phyloP scores from a whole-genome alignment of 1,140 invertebrate species.

The Leucophenga varia region DNA sequence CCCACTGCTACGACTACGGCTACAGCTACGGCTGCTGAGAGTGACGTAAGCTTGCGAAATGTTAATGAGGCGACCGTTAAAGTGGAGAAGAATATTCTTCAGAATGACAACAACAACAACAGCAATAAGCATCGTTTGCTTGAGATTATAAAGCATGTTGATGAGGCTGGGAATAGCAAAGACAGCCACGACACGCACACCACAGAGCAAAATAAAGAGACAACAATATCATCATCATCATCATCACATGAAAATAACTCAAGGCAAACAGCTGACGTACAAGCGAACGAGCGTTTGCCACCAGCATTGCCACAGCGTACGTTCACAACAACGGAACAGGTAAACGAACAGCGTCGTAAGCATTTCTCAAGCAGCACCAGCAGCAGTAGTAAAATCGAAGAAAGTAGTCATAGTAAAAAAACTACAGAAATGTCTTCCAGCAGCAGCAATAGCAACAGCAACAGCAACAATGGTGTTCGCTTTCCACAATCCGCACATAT shows the following conservation, averaged over 20 bases:
- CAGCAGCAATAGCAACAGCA: constrained; percentile 1
- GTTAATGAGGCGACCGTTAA: constrained; percentile 15
- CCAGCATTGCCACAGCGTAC: constrained; percentile 12
- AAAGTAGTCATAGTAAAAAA: constrained; percentile 14
- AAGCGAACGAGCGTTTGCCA: constrained; percentile 9
- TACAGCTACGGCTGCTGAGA: constrained; percentile 29
- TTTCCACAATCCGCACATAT: constrained; percentile 26
- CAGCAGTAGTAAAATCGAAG: too few species aligned
- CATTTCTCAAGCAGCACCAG: constrained; percentile 3
- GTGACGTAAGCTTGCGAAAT: constrained; percentile 48
- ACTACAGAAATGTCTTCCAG: too few species aligned
- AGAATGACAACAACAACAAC: background rate
- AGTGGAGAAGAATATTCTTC: too few species aligned
- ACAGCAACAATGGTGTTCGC: constrained; percentile 10
- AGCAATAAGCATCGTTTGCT: constrained; percentile 57
- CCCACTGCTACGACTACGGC: background rate
- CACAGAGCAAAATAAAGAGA: constrained; percentile 10
- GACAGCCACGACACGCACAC: too few species aligned
- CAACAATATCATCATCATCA: constrained; percentile 16
- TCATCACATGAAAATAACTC: constrained; percentile 53
- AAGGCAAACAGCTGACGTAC: constrained; percentile 29
- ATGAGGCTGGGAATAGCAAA: constrained; percentile 5
- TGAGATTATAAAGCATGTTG: constrained; percentile 60
- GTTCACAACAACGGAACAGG: constrained; percentile 21
- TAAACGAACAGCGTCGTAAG: constrained; percentile 12